Conservation (phyloP, 2,113 vertebrate genomes). For the Nannobrachium achirus region DNA sequence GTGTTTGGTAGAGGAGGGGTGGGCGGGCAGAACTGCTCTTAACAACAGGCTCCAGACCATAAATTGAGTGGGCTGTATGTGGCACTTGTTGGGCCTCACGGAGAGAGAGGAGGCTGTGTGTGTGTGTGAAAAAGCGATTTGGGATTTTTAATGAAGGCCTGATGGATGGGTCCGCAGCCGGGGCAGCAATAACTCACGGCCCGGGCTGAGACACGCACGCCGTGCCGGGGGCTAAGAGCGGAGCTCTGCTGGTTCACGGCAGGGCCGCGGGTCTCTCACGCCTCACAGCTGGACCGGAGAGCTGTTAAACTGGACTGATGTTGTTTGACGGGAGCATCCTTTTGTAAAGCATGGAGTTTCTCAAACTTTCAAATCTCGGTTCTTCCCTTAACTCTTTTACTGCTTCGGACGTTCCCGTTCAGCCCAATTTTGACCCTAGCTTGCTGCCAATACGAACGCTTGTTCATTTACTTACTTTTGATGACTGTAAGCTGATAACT, state of each 20-base stretch:
- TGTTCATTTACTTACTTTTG: no score
- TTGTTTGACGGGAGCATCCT: constrained; percentile 27
- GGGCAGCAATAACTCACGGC: constrained; percentile 67
- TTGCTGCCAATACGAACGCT: no score
- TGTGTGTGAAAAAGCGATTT: constrained; percentile 66
- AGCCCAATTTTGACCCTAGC: no score
- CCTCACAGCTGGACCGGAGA: constrained; percentile 17
- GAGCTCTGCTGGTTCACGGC: constrained; percentile 52
- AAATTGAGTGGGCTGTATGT: constrained; percentile 51
- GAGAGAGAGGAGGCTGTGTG: constrained; percentile 44
- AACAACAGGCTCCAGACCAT: constrained; percentile 38
- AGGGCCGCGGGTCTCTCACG: constrained; percentile 34
- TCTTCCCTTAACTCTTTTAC: no score
- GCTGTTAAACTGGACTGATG: constrained; percentile 14
- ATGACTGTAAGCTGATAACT: no score
- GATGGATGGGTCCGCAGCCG: constrained; percentile 65
- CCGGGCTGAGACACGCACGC: constrained; percentile 43
- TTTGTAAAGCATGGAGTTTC: constrained; percentile 21
- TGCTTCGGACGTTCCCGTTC: no score
- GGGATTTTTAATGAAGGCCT: constrained; percentile 72
- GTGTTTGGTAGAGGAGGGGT: background rate
- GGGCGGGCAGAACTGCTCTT: constrained; percentile 22
- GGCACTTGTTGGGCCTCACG: constrained; percentile 46
- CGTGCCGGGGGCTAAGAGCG: constrained; percentile 51
- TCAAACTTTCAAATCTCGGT: no score